Evolutionary conservation across 35 echinoderm and acorn worm species (phyloP).

Genomic region (Apostichopus japonicus): DNA sequence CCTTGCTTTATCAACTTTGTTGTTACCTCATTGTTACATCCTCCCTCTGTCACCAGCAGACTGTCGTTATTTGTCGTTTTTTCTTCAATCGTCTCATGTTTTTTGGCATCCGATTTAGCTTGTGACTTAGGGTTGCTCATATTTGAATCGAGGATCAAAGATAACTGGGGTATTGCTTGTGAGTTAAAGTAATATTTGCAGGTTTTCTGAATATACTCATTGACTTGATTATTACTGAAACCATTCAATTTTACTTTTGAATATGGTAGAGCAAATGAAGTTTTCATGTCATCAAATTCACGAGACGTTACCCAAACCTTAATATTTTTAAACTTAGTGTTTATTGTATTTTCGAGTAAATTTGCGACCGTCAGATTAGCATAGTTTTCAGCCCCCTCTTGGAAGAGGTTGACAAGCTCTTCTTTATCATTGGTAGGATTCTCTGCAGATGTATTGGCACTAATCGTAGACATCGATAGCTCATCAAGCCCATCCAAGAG

Average conservation of each 20-base stretch:
- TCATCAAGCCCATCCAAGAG: constrained; percentile 35
- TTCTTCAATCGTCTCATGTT: background rate
- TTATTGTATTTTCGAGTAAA: background rate
- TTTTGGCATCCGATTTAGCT: background rate
- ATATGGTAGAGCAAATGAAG: background rate
- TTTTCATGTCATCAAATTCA: constrained; percentile 24
- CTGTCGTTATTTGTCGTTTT: background rate
- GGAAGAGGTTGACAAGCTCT: too few relatives aligned
- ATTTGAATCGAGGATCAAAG: background rate
- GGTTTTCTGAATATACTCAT: background rate
- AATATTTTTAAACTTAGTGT: background rate
- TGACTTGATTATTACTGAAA: background rate
- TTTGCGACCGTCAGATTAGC: background rate
- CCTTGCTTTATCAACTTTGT: background rate
- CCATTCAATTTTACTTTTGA: constrained; percentile 4
- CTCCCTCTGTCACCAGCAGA: background rate
- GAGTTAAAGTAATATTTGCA: background rate
- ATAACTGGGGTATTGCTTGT: background rate
- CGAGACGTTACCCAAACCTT: constrained; percentile 30
- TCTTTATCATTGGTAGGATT: background rate
- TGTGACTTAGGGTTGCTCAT: background rate
- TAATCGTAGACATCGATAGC: background rate
- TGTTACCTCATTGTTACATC: background rate
- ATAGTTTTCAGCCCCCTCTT: background rate
- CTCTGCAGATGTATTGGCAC: background rate